Conservation (phyloP, 1,140 invertebrate species). For the Leptestheria dahalacensis region DNA sequence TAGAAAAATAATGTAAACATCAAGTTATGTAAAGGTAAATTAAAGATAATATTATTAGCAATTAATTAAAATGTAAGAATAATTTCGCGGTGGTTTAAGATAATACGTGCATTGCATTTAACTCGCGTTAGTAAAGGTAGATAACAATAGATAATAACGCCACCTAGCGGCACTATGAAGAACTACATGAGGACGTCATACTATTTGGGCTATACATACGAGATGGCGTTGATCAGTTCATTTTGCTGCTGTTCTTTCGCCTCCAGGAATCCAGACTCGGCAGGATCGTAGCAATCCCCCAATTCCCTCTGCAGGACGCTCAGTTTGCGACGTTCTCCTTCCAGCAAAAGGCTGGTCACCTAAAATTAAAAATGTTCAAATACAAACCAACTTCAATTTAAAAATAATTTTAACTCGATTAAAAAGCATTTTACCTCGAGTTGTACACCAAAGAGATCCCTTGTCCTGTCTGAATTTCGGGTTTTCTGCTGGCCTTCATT, state of each 20-base stretch:
- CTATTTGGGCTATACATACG: conserved; percentile 34
- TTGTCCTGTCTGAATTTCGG: conserved; percentile 31
- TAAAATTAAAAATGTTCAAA: conserved; percentile 22
- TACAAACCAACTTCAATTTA: not conserved
- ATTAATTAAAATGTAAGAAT: not conserved
- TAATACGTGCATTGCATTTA: not conserved
- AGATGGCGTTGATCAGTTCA: conserved; percentile 45
- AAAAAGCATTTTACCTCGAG: conserved; percentile 35
- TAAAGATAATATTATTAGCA: not conserved
- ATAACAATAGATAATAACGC: too few species aligned
- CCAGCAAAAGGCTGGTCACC: conserved; percentile 49
- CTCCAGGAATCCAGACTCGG: conserved; percentile 41
- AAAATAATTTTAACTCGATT: conserved; percentile 8
- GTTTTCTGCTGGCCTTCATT: conserved; percentile 20
- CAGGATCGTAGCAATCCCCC: conserved; percentile 37
- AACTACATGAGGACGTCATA: not conserved
- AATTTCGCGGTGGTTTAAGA: not conserved
- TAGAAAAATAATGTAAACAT: too few species aligned
- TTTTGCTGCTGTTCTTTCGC: conserved; percentile 50
- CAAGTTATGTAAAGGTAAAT: not conserved
- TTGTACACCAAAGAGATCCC: conserved; percentile 45
- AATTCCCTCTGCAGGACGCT: conserved; percentile 47
- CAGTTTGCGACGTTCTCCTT: conserved; percentile 48
- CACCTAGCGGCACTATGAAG: too few species aligned
- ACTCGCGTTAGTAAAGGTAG: not conserved